A percentile compares a stretch with the other conserved stretches of the same genome.
Evolutionary conservation across 2,888 invertebrate species (phyloP).

Genomic region (Coleophora flavipennella): DNA sequence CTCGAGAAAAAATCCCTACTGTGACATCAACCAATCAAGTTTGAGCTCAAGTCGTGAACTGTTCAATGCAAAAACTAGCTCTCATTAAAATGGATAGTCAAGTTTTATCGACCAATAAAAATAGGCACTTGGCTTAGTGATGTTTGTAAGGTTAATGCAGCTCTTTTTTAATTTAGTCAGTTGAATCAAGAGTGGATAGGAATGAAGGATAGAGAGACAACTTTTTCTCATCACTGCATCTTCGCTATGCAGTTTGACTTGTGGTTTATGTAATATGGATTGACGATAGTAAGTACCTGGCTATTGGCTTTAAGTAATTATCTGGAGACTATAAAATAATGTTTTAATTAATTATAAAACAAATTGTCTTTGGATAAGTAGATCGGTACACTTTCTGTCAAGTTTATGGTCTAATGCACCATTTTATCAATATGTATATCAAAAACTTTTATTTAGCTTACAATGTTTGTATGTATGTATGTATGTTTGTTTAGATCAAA

Average conservation of each 20-base stretch:
- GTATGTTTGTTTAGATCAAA: too few species aligned
- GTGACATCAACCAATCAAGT: constrained; percentile 2
- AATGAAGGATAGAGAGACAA: constrained; percentile 25
- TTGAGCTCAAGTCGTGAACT: not conserved
- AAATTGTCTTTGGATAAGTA: too few species aligned
- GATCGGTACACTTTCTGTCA: too few species aligned
- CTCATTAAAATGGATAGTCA: not conserved
- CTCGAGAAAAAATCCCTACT: constrained; percentile 36
- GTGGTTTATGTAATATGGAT: constrained; percentile 11
- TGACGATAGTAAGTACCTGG: not conserved
- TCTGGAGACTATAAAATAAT: too few species aligned
- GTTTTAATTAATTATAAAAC: too few species aligned
- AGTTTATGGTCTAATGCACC: too few species aligned
- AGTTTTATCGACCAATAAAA: not conserved
- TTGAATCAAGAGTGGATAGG: not conserved
- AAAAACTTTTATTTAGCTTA: too few species aligned
- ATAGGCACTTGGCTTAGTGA: not conserved
- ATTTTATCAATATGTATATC: too few species aligned
- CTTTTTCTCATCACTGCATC: constrained; percentile 28
- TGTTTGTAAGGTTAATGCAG: not conserved
- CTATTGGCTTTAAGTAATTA: not conserved
- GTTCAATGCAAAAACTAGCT: not conserved
- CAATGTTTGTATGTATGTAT: too few species aligned
- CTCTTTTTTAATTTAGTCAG: not conserved
- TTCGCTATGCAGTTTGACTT: constrained; percentile 17